These are phyloP conservation scores for Corythoichthys intestinalis DNA, from an alignment of 2,113 vertebrate species.

Conservation along the genomic window DNA sequence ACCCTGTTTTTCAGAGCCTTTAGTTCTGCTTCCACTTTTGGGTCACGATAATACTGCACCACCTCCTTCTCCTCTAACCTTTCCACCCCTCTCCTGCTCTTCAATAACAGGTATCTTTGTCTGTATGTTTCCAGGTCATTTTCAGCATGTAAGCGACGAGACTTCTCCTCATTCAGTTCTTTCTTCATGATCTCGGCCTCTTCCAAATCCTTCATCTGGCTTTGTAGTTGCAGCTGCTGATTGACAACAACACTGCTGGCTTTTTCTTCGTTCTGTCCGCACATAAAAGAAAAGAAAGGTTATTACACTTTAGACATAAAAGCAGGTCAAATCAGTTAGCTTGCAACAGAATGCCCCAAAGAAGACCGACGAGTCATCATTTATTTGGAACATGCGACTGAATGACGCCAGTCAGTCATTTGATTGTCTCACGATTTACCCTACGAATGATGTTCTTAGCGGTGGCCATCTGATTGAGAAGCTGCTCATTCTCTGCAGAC, in stretches of 20 bases:
- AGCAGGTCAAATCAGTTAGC: not conserved
- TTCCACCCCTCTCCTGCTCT: conserved; percentile 83
- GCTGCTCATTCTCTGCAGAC: conserved; percentile 77
- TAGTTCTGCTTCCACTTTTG: conserved; percentile 78
- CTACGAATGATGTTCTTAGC: conserved; percentile 77
- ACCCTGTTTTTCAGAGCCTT: conserved; percentile 65
- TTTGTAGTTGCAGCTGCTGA: conserved; percentile 71
- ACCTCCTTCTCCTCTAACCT: conserved; percentile 90
- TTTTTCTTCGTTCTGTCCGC: conserved; percentile 79
- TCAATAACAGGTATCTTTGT: conserved; percentile 77
- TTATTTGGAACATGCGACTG: not conserved
- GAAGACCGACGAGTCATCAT: not conserved
- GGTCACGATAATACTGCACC: conserved; percentile 88
- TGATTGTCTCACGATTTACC: conserved; percentile 51
- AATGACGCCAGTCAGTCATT: not conserved
- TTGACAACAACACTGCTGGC: conserved; percentile 58
- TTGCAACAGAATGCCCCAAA: not conserved
- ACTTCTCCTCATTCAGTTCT: conserved; percentile 78
- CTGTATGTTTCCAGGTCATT: conserved; percentile 77
- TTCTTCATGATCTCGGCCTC: conserved; percentile 73
- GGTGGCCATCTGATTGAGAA: conserved; percentile 78
- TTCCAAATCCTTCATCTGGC: conserved; percentile 36
- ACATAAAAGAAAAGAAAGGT: not conserved
- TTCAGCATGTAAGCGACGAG: conserved; percentile 75
- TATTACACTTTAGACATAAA: not conserved